phyloP scores from a whole-genome alignment of 2,797 vertebrate genomes.

The Cercopithecus hamlyni region DNA sequence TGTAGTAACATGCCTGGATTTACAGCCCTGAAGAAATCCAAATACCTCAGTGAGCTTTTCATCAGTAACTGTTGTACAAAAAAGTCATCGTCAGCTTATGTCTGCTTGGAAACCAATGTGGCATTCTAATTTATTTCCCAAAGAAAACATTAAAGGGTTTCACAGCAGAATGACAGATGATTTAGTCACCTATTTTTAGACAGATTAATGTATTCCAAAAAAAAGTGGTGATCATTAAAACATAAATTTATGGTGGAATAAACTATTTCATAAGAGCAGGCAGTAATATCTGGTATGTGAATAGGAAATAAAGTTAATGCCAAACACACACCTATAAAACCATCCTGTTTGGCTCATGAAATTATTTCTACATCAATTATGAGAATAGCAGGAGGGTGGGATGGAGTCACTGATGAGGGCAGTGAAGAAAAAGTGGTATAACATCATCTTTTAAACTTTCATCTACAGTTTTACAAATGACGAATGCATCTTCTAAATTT shows the following conservation, averaged over 20 bases:
- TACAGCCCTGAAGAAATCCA: constrained; percentile 36
- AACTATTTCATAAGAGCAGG: constrained; percentile 38
- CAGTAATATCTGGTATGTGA: background rate
- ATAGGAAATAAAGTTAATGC: constrained; percentile 41
- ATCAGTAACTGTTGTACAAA: background rate
- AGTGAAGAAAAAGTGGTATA: background rate
- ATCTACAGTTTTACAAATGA: background rate
- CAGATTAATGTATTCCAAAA: constrained; percentile 39
- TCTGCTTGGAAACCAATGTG: constrained; percentile 46
- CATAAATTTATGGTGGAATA: constrained; percentile 31
- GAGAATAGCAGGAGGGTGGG: background rate
- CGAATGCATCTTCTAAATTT: background rate
- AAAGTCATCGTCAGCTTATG: background rate
- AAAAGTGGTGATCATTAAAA: constrained; percentile 72
- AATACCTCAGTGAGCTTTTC: constrained; percentile 1
- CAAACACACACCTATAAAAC: constrained; percentile 41
- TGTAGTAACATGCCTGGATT: background rate
- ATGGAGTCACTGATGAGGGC: too few species aligned
- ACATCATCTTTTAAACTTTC: background rate
- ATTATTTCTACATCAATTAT: constrained; percentile 39
- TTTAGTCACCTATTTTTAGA: constrained; percentile 52
- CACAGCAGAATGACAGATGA: constrained; percentile 51
- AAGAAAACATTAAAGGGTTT: constrained; percentile 54
- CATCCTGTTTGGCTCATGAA: background rate
- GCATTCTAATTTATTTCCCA: constrained; percentile 56